phyloP scores from a whole-genome alignment of 53 echinoderm and acorn worm species.

The Stichopus horrens region DNA sequence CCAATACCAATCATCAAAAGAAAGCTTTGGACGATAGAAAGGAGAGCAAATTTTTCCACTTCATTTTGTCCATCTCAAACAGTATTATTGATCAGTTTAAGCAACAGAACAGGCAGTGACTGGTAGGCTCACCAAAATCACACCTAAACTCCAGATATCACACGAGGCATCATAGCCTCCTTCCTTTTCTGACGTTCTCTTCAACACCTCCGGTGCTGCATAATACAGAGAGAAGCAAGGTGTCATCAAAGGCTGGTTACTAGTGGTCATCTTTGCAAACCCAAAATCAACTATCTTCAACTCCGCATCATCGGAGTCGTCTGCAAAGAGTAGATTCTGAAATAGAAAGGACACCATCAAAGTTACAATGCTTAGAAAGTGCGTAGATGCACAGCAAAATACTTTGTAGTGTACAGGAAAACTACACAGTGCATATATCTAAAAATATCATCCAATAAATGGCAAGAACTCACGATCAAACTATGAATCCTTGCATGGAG shows the following conservation, averaged over 20 bases:
- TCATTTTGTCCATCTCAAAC: too few species aligned
- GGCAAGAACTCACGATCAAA: too few species aligned
- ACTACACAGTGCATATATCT: too few species aligned
- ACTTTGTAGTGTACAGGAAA: too few species aligned
- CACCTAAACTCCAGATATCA: slow-evolving; percentile 97
- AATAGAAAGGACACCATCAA: background rate
- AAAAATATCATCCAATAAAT: too few species aligned
- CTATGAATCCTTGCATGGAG: too few species aligned
- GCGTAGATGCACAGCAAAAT: too few species aligned
- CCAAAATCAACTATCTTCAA: slow-evolving; percentile 98
- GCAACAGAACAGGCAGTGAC: background rate
- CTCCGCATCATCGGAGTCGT: slow-evolving; percentile 86
- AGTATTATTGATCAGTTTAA: background rate
- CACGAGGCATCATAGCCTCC: slow-evolving; percentile 92
- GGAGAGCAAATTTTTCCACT: too few species aligned
- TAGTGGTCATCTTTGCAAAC: slow-evolving; percentile 87
- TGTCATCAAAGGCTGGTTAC: slow-evolving; percentile 89
- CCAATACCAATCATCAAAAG: too few species aligned
- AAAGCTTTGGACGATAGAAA: too few species aligned
- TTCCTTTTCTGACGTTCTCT: slow-evolving; percentile 74
- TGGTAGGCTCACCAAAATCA: slow-evolving; percentile 75
- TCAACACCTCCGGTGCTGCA: slow-evolving; percentile 93
- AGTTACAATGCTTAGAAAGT: background rate
- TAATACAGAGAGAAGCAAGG: slow-evolving; percentile 94
- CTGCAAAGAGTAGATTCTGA: slow-evolving; percentile 89